Evolutionary conservation across 1,140 invertebrate genomes (phyloP), one percentile per base, ranked within the genome.

Genomic region (Drosophila aff.): DNA sequence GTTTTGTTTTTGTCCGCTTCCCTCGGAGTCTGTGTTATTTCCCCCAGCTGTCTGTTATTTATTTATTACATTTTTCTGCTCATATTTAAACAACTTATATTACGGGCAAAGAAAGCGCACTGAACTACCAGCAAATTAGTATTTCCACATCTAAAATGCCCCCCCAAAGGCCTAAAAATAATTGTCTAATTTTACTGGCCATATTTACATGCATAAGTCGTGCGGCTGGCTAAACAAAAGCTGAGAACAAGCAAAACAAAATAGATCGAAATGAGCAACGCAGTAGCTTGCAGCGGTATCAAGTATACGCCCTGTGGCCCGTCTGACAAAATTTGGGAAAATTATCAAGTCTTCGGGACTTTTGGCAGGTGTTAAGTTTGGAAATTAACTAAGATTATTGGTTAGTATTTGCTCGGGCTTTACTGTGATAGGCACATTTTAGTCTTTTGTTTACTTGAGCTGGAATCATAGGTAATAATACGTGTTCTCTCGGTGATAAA

Each of bases 21-120:
- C 28, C 49, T 36, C 49, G 64, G 64, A 71, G 67, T 18, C 63
- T 71, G 67, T 47, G 53, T 71, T 21, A 43, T 41, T 46, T 11
- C 13, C 53, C 33, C 36, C 47, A 41, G 33, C 13, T 38, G 33
- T 16, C 28, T 47, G 9, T 43, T 61, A 72, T 72, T 76, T 55
- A 65, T 59, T 68, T 63, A 72, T 55, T 68, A 65, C 53, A 49
- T 43, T 65, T 74, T 74, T 62, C 38, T 40, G 63, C 41, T 21
- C 55, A 43, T 50, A 53, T 61, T 59, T 58, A 40, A 57, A 69
- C 49, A 47, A 63, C 82, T 62, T 81, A 78, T 84, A 85, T 78
- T 85, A 69, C 63, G 50, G 36, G 26, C 52, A n/a, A 40, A 16
- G 21, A 43, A 28, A 52, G 21, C 58, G 13, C 10, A 23, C 33